Conservation (phyloP, 2,888 invertebrate species). For the Clanis bilineata region DNA sequence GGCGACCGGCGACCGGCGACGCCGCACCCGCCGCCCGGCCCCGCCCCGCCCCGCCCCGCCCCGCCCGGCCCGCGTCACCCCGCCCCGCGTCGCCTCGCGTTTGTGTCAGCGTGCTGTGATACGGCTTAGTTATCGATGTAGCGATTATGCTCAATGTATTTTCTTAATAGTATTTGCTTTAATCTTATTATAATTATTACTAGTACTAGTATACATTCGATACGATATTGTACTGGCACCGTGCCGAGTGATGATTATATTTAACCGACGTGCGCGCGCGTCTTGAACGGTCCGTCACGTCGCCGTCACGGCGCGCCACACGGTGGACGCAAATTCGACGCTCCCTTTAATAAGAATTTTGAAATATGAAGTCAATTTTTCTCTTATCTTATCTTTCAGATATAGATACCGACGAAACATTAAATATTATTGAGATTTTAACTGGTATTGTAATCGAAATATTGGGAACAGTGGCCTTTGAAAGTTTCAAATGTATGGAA, state of each 20-base stretch:
- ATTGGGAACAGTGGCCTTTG: too few relatives aligned
- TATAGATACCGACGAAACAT: too few relatives aligned
- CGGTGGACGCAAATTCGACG: too few relatives aligned
- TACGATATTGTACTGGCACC: not conserved
- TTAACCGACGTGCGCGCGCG: not conserved
- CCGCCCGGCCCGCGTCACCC: not conserved
- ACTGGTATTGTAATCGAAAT: too few relatives aligned
- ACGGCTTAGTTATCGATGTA: slow-evolving; percentile 4
- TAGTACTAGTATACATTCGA: not conserved
- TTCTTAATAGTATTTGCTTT: slow-evolving; percentile 10
- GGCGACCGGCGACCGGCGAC: not conserved
- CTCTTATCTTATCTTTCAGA: too few relatives aligned
- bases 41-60: not conserved
- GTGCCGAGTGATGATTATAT: slow-evolving; percentile 3
- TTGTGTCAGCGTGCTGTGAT: slow-evolving; percentile 11
- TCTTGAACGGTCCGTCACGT: not conserved
- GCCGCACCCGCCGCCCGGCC: not conserved
- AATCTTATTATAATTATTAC: too few relatives aligned
- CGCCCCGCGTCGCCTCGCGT: not conserved
- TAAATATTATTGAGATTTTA: too few relatives aligned
- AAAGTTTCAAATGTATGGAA: too few relatives aligned
- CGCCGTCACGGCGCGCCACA: not conserved
- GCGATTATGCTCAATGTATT: slow-evolving; percentile 11
- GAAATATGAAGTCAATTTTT: too few relatives aligned
- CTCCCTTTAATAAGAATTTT: too few relatives aligned